Evolutionary conservation across 1,140 invertebrate genomes (phyloP), one percentile per base, ranked within the genome.

Genomic region (Philopotamus ludificatus): DNA sequence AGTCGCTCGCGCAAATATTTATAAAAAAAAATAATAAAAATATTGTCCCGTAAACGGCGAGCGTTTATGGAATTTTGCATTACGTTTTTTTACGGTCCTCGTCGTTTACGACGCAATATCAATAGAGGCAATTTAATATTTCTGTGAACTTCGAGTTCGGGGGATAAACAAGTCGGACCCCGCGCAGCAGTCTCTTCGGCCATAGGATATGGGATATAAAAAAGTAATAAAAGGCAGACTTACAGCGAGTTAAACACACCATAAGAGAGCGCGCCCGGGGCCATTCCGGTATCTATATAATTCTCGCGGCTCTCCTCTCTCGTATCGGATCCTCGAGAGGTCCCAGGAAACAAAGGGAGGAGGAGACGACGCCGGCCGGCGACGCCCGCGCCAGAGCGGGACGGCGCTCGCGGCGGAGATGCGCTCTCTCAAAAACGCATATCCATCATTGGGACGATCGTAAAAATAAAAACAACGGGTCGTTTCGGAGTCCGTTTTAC

Each of bases 221-320:
- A 70, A 64, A 45, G 62, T 57, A 70, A 70, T 70, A 70, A 70
- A 70, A 70, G 39, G 54, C 61, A 65, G 68, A 64, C 68, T 70
- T 70, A 70, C 68, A 70, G 65, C 68, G 68, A 70, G 68, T 70
- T 70, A 70, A 70, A 70, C 68, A 70, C 68, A 70, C 68, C 65
- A 70, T 70, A 70, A 70, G 65, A 66, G 61, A 64, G 64, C 65
- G 64, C 64, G 64, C 68, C 65, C 55, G 61, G 54, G 68, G 68
- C 61, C 65, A 61, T 68, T 66, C 55, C 41, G 10, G 68, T 66
- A 63, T 70, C 63, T 66, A 45, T 66, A 66, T 66, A 70, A 69
- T 70, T 70, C 63, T 47, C 60, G 59, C 66, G 53, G 53, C 57
- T 55, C 61, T 47, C 58, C 41, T 22, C 16, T 62, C 50, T 60